phyloP scores from a whole-genome alignment of 2,888 invertebrate genomes.

The Branchipolynoe longqiensis region DNA sequence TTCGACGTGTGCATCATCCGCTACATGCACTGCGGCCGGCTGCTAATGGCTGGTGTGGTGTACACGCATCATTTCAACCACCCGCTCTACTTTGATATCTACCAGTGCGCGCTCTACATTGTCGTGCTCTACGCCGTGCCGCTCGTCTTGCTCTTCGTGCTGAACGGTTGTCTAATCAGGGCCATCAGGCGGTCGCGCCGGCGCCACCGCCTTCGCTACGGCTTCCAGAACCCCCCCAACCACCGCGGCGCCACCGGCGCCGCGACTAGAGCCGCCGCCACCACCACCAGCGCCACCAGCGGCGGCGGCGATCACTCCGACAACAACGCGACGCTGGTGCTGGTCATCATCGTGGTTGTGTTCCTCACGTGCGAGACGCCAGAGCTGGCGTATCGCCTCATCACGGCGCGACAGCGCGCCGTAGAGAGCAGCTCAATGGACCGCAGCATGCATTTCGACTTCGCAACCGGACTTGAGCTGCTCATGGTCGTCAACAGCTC shows the following conservation, averaged over 20 bases:
- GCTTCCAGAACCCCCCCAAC: slow-evolving; percentile 60
- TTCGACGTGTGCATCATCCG: slow-evolving; percentile 64
- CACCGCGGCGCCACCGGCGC: slow-evolving; percentile 16
- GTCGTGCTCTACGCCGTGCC: slow-evolving; percentile 66
- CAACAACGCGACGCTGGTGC: slow-evolving; percentile 67
- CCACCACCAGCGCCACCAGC: background rate
- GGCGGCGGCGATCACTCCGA: slow-evolving; percentile 62
- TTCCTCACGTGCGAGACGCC: slow-evolving; percentile 68
- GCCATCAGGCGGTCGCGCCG: slow-evolving; percentile 64
- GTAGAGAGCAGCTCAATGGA: slow-evolving; percentile 7
- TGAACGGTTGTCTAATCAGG: slow-evolving; percentile 64
- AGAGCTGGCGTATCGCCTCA: slow-evolving; percentile 33
- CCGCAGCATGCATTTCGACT: background rate
- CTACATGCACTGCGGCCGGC: slow-evolving; percentile 43
- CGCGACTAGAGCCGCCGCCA: slow-evolving; percentile 60
- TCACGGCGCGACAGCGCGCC: background rate
- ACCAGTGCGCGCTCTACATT: slow-evolving; percentile 63
- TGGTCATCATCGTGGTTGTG: slow-evolving; percentile 65
- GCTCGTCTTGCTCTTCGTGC: slow-evolving; percentile 60
- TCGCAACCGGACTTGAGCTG: slow-evolving; percentile 57
- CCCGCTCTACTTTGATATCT: slow-evolving; percentile 63
- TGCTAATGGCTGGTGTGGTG: slow-evolving; percentile 45
- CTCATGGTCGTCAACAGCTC: slow-evolving; percentile 67
- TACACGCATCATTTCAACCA: slow-evolving; percentile 62
- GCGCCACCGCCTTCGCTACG: slow-evolving; percentile 48